Percentiles rank a stretch among this genome's conserved stretches.
These are phyloP conservation scores for Mus musculus DNA, from an alignment of 2,113 vertebrate species.

Conservation along the genomic window GRCm39 chr2:113828501-113829000, in stretches of 20 bases:
- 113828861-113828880: not conserved
- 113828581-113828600: conserved; percentile 64
- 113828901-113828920: not conserved
- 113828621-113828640: conserved; percentile 49
- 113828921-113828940: not conserved
- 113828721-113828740: not conserved
- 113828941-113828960: conserved; percentile 18
- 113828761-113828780: not conserved
- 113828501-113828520: not conserved
- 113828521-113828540: conserved; percentile 39
- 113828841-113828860: not conserved
- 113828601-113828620: conserved; percentile 25
- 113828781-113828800: not conserved
- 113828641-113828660: conserved; percentile 53
- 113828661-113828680: conserved; percentile 37
- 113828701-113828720: conserved; percentile 2
- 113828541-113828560: conserved; percentile 61
- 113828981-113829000: not conserved
- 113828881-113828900: not conserved
- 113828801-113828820: not conserved
- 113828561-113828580: conserved; percentile 55
- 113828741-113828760: not conserved
- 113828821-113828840: not conserved
- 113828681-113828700: not conserved
- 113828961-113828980: not conserved